These are phyloP conservation scores for Corydoras sp. DNA, from an alignment of 2,113 vertebrate species.

Conservation along the genomic window DNA sequence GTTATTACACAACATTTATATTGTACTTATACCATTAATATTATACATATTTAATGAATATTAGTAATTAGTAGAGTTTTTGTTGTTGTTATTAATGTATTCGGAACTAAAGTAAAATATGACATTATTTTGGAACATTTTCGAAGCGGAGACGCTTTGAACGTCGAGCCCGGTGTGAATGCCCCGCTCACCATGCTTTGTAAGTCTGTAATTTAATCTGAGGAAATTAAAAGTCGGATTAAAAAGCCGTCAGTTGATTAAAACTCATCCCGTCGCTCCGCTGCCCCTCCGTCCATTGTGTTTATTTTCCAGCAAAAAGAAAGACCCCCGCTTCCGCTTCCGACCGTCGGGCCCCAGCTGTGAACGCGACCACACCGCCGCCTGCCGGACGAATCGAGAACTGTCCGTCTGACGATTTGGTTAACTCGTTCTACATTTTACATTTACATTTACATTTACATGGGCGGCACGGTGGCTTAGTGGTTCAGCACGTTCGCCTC, in stretches of 20 bases:
- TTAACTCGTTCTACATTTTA: too few species aligned
- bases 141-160: not conserved
- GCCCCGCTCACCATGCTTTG: too few species aligned
- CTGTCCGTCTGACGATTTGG: not conserved
- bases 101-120: not conserved
- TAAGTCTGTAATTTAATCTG: too few species aligned
- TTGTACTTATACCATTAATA: not conserved
- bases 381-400: slow-evolving; percentile 6
- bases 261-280: not conserved
- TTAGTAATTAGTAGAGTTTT: not conserved
- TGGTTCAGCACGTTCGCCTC: too few species aligned
- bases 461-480: too few species aligned
- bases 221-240: too few species aligned
- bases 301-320: not conserved
- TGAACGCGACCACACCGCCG: slow-evolving; percentile 1
- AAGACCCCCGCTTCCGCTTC: slow-evolving; percentile 17
- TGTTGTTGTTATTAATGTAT: not conserved
- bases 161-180: too few species aligned
- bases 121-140: not conserved
- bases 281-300: not conserved
- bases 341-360: not conserved
- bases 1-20: not conserved
- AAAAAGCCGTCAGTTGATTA: not conserved
- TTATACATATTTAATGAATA: not conserved
- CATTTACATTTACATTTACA: too few species aligned